phyloP scores from a whole-genome alignment of 2,888 invertebrate species.

The Napeogenes inachia region DNA sequence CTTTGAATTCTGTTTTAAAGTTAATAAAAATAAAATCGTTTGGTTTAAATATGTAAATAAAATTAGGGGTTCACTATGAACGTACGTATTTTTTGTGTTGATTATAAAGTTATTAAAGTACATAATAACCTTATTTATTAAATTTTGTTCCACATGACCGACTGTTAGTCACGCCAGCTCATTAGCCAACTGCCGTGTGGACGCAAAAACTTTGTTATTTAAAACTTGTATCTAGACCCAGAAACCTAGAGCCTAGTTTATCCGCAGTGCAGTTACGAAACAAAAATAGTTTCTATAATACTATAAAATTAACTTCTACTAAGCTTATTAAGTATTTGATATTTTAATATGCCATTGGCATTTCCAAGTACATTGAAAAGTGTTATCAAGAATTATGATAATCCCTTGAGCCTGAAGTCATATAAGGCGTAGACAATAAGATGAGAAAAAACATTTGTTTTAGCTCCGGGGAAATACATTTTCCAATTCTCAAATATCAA shows the following conservation, averaged over 20 bases:
- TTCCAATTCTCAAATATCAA: neutral
- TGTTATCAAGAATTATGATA: neutral
- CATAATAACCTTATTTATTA: conserved; percentile 4
- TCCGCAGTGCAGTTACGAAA: conserved; percentile 26
- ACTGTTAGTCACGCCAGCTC: conserved; percentile 24
- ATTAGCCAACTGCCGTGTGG: conserved; percentile 16
- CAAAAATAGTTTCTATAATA: neutral
- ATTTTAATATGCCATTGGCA: too few species aligned
- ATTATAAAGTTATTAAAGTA: too few species aligned
- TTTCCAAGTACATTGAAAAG: too few species aligned
- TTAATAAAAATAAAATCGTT: too few species aligned
- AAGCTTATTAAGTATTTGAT: too few species aligned
- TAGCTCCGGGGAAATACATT: neutral
- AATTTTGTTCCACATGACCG: conserved; percentile 11
- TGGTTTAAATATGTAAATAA: too few species aligned
- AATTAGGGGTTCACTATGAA: too few species aligned
- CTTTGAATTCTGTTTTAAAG: too few species aligned
- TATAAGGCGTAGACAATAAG: neutral
- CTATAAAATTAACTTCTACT: too few species aligned
- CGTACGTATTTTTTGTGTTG: too few species aligned
- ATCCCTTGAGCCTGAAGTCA: neutral
- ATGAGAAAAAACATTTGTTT: neutral
- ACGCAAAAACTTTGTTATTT: conserved; percentile 19
- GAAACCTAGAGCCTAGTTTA: conserved; percentile 22
- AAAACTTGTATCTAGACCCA: conserved; percentile 14